These are phyloP conservation scores for Oreotrochilus melanogaster DNA, from an alignment of 2,113 vertebrate species.

Conservation along the genomic window DNA sequence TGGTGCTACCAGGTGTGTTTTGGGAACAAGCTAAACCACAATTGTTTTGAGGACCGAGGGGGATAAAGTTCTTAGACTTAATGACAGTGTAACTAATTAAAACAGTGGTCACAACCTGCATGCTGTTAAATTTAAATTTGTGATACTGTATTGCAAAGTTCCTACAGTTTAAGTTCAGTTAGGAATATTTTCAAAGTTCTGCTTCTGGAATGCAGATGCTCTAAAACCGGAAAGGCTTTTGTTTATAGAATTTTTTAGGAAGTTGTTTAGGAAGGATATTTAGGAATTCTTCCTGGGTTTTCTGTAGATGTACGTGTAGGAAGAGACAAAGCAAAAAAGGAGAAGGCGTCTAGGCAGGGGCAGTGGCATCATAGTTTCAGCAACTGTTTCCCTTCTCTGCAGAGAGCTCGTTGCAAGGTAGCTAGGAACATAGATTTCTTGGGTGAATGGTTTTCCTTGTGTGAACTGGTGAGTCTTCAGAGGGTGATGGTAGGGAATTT, in stretches of 20 bases:
- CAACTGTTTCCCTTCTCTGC: not conserved
- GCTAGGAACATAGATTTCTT: not conserved
- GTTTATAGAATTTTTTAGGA: not conserved
- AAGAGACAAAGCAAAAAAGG: not conserved
- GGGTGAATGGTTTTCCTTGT: fast-evolving
- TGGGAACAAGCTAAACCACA: not conserved
- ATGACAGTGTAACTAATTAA: not conserved
- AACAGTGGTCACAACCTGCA: not conserved
- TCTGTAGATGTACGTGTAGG: fast-evolving
- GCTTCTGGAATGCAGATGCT: not conserved
- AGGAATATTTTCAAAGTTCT: not conserved
- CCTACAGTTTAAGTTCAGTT: not conserved
- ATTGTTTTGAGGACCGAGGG: not conserved
- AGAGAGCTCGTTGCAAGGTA: not conserved
- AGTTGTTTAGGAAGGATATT: not conserved
- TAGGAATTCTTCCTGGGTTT: not conserved
- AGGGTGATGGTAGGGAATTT: not conserved
- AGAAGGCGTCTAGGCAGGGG: not conserved
- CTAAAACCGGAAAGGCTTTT: not conserved
- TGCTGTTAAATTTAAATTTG: not conserved
- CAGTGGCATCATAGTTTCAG: not conserved
- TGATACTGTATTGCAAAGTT: not conserved
- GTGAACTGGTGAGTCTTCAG: not conserved
- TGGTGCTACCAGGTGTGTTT: not conserved
- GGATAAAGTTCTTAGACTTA: not conserved